phyloP scores from a whole-genome alignment of 2,113 vertebrate species.

The Seriola quinqueradiata region DNA sequence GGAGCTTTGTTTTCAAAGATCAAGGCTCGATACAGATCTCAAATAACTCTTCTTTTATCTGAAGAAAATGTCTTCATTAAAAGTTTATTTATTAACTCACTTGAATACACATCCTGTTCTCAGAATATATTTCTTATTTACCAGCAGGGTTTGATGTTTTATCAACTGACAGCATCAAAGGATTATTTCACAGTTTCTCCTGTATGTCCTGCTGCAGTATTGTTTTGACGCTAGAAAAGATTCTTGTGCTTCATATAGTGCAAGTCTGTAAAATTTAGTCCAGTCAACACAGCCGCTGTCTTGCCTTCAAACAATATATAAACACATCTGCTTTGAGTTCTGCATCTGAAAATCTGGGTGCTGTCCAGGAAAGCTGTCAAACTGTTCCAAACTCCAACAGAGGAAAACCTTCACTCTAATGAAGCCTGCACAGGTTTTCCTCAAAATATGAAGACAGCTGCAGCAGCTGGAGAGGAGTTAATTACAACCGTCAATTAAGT shows the following conservation, averaged over 20 bases:
- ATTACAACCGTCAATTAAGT: slow-evolving; percentile 29
- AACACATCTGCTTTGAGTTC: slow-evolving; percentile 34
- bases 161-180: neutral
- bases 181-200: neutral
- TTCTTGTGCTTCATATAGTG: neutral
- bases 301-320: neutral
- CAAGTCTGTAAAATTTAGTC: neutral
- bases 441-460: neutral
- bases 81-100: neutral
- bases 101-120: neutral
- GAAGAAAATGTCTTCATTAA: neutral
- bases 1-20: neutral
- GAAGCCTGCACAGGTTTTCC: slow-evolving; percentile 5
- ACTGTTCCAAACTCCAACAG: slow-evolving; percentile 29
- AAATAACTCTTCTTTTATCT: neutral
- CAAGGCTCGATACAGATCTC: neutral
- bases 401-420: slow-evolving; percentile 34
- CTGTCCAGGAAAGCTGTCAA: slow-evolving; percentile 40
- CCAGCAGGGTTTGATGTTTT: too few species aligned
- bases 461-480: slow-evolving; percentile 43
- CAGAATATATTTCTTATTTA: neutral
- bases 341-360: slow-evolving; percentile 17
- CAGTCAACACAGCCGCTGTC: slow-evolving; percentile 32
- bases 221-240: neutral
- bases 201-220: neutral